Conservation (phyloP, 2,797 vertebrate species). For the Sarcoramphus papa region DNA sequence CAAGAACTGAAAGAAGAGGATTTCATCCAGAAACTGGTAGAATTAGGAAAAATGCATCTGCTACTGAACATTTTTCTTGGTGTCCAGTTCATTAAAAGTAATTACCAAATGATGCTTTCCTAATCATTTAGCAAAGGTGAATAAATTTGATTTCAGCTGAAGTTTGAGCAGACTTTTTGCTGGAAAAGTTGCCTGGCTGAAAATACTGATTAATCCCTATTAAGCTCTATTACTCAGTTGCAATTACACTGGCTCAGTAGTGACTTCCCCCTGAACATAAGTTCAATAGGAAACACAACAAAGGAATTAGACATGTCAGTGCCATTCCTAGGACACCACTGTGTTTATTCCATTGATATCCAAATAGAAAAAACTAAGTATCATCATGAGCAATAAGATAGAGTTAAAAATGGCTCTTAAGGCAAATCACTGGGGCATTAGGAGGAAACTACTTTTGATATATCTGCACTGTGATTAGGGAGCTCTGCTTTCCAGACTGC, state of each 20-base stretch:
- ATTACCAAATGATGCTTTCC: background rate
- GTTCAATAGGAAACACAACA: background rate
- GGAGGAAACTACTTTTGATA: background rate
- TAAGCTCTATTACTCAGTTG: background rate
- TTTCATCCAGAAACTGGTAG: background rate
- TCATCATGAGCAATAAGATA: background rate
- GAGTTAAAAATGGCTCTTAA: background rate
- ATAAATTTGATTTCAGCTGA: background rate
- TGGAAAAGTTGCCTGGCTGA: background rate
- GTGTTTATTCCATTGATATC: background rate
- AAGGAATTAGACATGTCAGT: background rate
- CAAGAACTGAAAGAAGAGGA: background rate
- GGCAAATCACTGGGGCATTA: background rate
- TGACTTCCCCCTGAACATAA: background rate
- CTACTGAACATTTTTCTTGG: background rate
- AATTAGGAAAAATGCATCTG: background rate
- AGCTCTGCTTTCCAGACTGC: background rate
- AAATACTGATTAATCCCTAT: background rate
- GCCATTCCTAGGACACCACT: background rate
- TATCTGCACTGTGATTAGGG: background rate
- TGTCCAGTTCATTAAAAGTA: background rate
- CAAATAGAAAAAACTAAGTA: background rate
- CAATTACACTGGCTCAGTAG: background rate
- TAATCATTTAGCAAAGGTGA: background rate
- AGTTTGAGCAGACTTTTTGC: background rate